Evolutionary conservation across 2,888 invertebrate species (phyloP).

Genomic region (Leptothorax acervorum): DNA sequence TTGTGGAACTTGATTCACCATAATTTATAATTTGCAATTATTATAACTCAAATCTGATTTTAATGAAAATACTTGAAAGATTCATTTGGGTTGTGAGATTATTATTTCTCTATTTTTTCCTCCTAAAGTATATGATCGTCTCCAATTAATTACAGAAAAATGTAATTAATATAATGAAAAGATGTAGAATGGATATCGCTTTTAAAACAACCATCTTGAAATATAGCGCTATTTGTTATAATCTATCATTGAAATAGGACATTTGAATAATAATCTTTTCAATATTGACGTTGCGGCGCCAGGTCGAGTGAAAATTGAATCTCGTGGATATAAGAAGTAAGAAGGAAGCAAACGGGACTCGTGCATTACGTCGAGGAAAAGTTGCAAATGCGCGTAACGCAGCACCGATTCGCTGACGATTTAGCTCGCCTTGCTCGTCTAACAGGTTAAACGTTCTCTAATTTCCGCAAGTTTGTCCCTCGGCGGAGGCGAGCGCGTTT

Average conservation of each 20-base stretch:
- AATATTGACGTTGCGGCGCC: background rate
- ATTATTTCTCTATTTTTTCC: background rate
- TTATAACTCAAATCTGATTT: background rate
- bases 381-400: slow-evolving; percentile 6
- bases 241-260: background rate
- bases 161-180: background rate
- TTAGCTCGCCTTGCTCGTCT: slow-evolving; percentile 38
- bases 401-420: slow-evolving; percentile 26
- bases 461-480: slow-evolving; percentile 53
- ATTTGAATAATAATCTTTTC: background rate
- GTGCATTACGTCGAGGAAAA: slow-evolving; percentile 9
- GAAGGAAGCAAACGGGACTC: background rate
- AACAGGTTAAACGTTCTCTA: slow-evolving; percentile 55
- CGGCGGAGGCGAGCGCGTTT: slow-evolving; percentile 44
- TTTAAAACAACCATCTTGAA: background rate
- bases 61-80: background rate
- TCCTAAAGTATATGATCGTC: background rate
- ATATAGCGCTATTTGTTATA: background rate
- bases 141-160: background rate
- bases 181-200: background rate
- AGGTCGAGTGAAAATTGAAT: background rate
- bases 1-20: background rate
- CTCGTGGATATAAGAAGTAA: background rate
- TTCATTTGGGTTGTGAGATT: background rate
- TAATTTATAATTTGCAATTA: background rate